Evolutionary conservation across 2,797 vertebrate genomes (phyloP).

Genomic region (Danio kyathit): DNA sequence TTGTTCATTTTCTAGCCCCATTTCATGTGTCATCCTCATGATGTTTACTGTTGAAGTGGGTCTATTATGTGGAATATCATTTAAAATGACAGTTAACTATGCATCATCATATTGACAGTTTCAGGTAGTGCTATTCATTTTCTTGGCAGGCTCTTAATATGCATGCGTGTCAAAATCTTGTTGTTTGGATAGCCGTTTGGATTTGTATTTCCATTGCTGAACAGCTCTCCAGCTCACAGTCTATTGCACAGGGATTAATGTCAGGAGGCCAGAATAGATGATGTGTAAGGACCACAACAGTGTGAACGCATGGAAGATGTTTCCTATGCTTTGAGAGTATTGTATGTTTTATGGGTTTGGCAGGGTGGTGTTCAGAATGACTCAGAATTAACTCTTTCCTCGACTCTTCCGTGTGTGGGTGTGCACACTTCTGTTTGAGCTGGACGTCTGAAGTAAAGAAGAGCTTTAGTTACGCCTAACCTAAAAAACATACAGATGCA

Average conservation of each 20-base stretch:
- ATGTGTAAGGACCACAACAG: not conserved
- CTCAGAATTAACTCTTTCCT: slow-evolving; percentile 49
- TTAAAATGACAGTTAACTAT: not conserved
- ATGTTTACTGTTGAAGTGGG: not conserved
- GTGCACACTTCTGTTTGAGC: slow-evolving; percentile 38
- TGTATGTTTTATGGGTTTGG: slow-evolving; percentile 55
- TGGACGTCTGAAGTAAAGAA: slow-evolving; percentile 14
- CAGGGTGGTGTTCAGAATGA: slow-evolving; percentile 50
- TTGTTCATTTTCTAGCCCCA: too few relatives aligned
- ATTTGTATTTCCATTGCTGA: not conserved
- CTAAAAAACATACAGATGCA: not conserved
- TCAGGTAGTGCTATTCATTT: not conserved
- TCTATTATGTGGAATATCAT: not conserved
- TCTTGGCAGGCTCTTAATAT: not conserved
- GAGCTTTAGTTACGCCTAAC: slow-evolving; percentile 1
- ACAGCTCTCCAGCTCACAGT: slow-evolving; percentile 2
- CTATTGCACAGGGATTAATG: slow-evolving; percentile 21
- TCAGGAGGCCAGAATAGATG: slow-evolving; percentile 5
- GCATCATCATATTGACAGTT: not conserved
- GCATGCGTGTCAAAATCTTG: not conserved
- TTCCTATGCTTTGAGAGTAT: slow-evolving; percentile 7
- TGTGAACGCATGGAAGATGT: not conserved
- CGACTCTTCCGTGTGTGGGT: slow-evolving; percentile 31
- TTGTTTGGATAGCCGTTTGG: not conserved
- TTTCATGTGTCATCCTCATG: not conserved